Evolutionary conservation across 2,888 invertebrate species (phyloP), one percentile per base, ranked within the genome.

Genomic region (Drosophila robusta): DNA sequence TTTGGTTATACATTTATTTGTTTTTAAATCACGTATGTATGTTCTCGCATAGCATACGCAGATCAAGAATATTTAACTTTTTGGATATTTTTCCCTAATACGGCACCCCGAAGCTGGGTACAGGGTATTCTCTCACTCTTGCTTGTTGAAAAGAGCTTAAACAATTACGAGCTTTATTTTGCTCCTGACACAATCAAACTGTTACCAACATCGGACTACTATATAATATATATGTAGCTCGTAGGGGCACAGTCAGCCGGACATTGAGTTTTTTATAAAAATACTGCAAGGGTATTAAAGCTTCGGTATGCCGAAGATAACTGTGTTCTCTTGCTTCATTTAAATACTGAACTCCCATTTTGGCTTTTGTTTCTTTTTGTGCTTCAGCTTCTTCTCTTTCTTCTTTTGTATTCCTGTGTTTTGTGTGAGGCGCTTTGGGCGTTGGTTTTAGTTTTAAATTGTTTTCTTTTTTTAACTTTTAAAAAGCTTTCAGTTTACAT

Each of bases 401-500:
- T 42, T 26, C 16, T 36, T 29, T 26, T 7, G 12, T 26, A 26
- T 55, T 24, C 38, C 22, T 24, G 24, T 56, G 22, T 51, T n/a
- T 47, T 55, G 38, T 67, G 61, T 79, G 77, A 76, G 68, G 74
- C 84, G 89, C 70, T 86, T 85, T 57, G 81, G 78, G 61, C 60
- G 46, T 64, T 64, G 16, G 14, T 36, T 62, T 52, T 49, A 51
- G 52, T 61, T 73, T 77, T 67, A 61, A 47, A 52, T 56, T 76
- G 61, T 73, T 66, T 45, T 75, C 71, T 73, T 68, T 47, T 74
- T 72, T 74, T 73, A 73, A 85, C 81, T 89, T 84, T 83, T 76
- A 68, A 72, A 87, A 87, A 84, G 87, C 85, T 87, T 87, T 89
- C 70, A 76, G 85, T 89, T 85, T 83, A 85, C 89, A 83, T 86